These are phyloP conservation scores for Strigops habroptila DNA, from an alignment of 2,113 vertebrate species.

Conservation along the genomic window DNA sequence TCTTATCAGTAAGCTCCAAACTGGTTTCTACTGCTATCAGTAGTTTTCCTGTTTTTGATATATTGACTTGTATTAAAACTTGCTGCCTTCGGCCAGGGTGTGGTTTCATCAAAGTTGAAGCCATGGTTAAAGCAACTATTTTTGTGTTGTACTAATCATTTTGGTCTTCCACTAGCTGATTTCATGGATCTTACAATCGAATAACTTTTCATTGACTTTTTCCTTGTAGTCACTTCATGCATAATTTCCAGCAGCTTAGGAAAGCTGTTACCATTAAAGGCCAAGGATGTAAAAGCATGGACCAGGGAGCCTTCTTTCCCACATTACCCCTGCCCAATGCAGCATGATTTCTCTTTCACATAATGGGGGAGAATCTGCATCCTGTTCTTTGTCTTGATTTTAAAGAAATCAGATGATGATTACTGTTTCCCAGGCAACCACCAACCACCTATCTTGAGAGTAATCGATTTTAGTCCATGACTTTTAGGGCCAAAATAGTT, in stretches of 20 bases:
- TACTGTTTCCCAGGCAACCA: background rate
- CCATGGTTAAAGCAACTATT: background rate
- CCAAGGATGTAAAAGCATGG: background rate
- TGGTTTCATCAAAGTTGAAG: background rate
- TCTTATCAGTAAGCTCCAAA: background rate
- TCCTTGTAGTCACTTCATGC: background rate
- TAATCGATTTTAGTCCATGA: background rate
- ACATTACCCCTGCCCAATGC: background rate
- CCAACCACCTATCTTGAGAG: background rate
- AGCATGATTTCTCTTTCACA: background rate
- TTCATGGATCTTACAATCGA: background rate
- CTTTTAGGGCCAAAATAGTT: background rate
- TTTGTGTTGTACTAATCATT: background rate
- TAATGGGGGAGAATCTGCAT: background rate
- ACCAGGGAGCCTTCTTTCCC: background rate
- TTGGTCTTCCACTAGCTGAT: background rate
- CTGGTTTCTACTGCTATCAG: background rate
- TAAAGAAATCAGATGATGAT: background rate
- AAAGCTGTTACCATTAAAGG: background rate
- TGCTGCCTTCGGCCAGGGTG: background rate
- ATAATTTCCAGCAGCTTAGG: background rate
- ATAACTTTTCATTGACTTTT: background rate
- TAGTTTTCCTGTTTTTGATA: background rate
- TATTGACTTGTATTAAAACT: background rate
- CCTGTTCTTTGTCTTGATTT: background rate